Conservation (phyloP, 2,888 invertebrate species). For the Steinernema hermaphroditum region DNA sequence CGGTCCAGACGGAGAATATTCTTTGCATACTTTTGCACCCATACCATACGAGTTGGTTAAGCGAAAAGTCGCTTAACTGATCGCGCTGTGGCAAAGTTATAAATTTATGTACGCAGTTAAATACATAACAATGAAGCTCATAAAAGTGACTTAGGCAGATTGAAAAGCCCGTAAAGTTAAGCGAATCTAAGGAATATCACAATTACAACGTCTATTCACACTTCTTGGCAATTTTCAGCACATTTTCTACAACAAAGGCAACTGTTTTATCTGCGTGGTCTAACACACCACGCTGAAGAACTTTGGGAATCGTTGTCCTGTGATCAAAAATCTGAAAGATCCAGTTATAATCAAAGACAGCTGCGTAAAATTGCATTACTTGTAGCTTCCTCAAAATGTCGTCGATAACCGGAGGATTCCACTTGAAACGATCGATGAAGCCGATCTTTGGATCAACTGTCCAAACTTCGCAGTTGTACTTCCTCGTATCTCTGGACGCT, state of each 20-base stretch:
- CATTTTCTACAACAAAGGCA: slow-evolving; percentile 68
- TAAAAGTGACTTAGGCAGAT: too few relatives aligned
- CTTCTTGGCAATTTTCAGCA: slow-evolving; percentile 5
- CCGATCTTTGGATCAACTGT: slow-evolving; percentile 81
- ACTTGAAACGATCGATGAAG: slow-evolving; percentile 63
- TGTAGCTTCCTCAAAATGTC: slow-evolving; percentile 90
- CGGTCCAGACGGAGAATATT: too few relatives aligned
- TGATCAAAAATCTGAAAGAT: slow-evolving; percentile 81
- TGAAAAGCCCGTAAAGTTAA: background rate
- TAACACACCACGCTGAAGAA: slow-evolving; percentile 96
- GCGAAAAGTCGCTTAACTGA: too few relatives aligned
- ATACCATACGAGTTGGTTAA: too few relatives aligned
- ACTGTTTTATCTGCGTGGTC: slow-evolving; percentile 92
- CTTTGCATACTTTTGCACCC: too few relatives aligned
- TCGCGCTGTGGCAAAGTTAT: too few relatives aligned
- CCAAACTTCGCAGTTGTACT: slow-evolving; percentile 91
- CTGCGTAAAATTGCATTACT: slow-evolving; percentile 37
- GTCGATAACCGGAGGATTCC: slow-evolving; percentile 97
- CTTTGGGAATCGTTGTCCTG: slow-evolving; percentile 96
- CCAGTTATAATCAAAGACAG: background rate
- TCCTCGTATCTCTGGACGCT: slow-evolving; percentile 76
- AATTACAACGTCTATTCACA: background rate
- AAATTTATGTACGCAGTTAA: too few relatives aligned
- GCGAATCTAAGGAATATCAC: background rate
- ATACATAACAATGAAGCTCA: too few relatives aligned